phyloP scores from a whole-genome alignment of 2,797 vertebrate genomes.

The Eulemur coronatus region DNA sequence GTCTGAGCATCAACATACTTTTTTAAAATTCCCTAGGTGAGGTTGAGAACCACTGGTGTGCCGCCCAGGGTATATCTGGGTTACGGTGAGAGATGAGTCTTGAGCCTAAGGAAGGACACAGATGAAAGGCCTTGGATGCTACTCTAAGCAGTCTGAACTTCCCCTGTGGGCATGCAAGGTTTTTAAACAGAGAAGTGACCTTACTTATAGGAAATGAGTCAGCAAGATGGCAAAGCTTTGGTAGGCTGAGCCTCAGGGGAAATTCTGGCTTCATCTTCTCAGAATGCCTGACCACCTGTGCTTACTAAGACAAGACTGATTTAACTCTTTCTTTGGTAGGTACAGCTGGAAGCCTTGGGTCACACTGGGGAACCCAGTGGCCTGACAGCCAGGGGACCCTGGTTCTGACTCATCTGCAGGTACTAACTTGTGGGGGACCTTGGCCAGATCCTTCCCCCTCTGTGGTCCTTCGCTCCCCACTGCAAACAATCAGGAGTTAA shows the following conservation, averaged over 20 bases:
- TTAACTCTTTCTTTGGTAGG: conserved; percentile 8
- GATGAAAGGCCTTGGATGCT: not conserved
- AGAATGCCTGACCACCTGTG: not conserved
- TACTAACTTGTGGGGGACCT: not conserved
- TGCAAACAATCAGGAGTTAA: not conserved
- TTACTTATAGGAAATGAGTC: conserved; percentile 50
- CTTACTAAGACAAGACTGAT: not conserved
- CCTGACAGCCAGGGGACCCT: not conserved
- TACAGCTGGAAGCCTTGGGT: not conserved
- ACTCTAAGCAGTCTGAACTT: conserved; percentile 29
- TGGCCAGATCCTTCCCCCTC: not conserved
- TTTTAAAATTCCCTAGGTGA: not conserved
- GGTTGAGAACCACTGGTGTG: not conserved
- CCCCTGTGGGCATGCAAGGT: not conserved
- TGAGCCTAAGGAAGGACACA: not conserved
- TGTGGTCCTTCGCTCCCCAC: not conserved
- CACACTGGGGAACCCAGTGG: not conserved
- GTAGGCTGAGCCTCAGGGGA: not conserved
- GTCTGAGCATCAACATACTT: not conserved
- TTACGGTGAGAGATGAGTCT: not conserved
- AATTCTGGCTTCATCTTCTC: conserved; percentile 40
- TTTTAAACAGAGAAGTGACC: conserved; percentile 48
- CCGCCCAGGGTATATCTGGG: not conserved
- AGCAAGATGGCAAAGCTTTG: not conserved
- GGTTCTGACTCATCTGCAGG: not conserved